Conservation (phyloP, 1,140 invertebrate species). For the Drosophila arawakana region DNA sequence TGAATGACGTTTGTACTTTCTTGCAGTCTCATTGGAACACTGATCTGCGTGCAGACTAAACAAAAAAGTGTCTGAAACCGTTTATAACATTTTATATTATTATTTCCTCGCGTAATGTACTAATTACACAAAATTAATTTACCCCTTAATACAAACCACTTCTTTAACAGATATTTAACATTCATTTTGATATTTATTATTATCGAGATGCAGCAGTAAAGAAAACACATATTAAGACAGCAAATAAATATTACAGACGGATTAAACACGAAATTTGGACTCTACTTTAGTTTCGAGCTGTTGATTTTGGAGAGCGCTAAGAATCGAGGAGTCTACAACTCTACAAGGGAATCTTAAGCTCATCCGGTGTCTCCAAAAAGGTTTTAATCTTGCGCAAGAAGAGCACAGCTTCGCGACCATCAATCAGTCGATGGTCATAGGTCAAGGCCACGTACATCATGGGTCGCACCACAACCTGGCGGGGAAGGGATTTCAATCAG, state of each 20-base stretch:
- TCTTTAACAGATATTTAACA: background rate
- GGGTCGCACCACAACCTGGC: slow-evolving; percentile 96
- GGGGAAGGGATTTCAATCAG: background rate
- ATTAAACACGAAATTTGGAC: slow-evolving; percentile 17
- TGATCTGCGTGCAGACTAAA: no score
- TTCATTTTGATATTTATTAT: background rate
- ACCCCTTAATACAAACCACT: background rate
- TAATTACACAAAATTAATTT: no score
- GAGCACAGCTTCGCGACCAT: slow-evolving; percentile 99
- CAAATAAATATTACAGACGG: background rate
- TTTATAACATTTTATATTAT: no score
- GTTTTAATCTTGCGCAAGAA: slow-evolving; percentile 98
- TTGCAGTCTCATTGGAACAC: no score
- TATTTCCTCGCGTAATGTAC: no score
- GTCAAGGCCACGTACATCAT: slow-evolving; percentile 99
- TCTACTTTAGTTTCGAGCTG: background rate
- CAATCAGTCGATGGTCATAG: slow-evolving; percentile 99
- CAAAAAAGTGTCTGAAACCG: no score
- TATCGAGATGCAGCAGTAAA: background rate
- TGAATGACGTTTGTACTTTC: no score
- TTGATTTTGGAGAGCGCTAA: background rate
- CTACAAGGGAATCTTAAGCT: slow-evolving; percentile 11
- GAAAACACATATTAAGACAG: background rate
- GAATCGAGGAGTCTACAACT: background rate
- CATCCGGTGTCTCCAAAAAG: slow-evolving; percentile 95